A percentile compares a stretch with the other conserved stretches of the same genome.
phyloP scores from a whole-genome alignment of 2,797 vertebrate species.

The Siniperca scherzeri region DNA sequence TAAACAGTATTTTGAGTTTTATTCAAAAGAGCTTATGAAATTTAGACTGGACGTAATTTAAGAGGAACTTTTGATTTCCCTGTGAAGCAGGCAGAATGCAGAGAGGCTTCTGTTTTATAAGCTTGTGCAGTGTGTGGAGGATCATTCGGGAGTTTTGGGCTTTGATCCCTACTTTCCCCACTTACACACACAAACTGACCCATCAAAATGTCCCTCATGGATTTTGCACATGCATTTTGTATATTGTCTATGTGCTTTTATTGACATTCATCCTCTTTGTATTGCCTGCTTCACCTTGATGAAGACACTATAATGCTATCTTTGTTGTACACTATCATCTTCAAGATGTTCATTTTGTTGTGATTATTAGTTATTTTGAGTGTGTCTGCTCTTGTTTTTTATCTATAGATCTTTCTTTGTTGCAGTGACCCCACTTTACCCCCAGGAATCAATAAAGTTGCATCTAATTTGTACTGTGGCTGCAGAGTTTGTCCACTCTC shows the following conservation, averaged over 20 bases:
- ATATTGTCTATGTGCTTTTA: background rate
- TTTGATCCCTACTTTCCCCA: conserved; percentile 2
- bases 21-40: conserved; percentile 30
- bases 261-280: background rate
- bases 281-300: conserved; percentile 15
- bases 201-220: conserved; percentile 12
- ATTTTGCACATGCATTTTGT: background rate
- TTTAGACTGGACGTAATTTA: conserved; percentile 33
- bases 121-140: conserved; percentile 1
- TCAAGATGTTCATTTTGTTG: conserved; percentile 24
- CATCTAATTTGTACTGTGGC: conserved; percentile 65
- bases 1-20: conserved; percentile 25
- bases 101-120: conserved; percentile 11
- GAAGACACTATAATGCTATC: conserved; percentile 16
- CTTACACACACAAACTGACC: conserved; percentile 7
- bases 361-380: conserved; percentile 22
- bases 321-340: conserved; percentile 16
- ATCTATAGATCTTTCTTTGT: conserved; percentile 28
- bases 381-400: background rate
- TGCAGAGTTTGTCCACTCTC: conserved; percentile 59
- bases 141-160: conserved; percentile 41
- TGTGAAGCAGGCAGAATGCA: background rate
- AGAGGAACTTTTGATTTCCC: conserved; percentile 29
- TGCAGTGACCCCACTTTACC: conserved; percentile 45
- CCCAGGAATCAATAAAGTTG: conserved; percentile 64